Conservation (phyloP, 2,888 invertebrate genomes). For the Erebia palarica region DNA sequence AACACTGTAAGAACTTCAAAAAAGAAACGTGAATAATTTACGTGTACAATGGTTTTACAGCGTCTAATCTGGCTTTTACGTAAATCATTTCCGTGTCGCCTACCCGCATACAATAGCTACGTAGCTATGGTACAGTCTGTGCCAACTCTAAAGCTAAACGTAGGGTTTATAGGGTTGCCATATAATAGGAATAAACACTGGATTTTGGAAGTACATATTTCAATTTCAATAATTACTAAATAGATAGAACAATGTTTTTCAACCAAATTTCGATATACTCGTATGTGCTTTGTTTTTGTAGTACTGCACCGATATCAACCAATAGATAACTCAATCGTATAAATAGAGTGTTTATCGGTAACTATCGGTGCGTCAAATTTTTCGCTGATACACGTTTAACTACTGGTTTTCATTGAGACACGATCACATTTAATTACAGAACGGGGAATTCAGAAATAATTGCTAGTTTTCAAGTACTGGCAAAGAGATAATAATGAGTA, state of each 20-base stretch:
- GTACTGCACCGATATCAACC: too few species aligned
- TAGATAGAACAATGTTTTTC: neutral
- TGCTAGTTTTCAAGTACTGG: too few species aligned
- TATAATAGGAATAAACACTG: neutral
- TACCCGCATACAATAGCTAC: slow-evolving; percentile 30
- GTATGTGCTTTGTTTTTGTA: too few species aligned
- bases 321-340: too few species aligned
- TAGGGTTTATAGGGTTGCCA: slow-evolving; percentile 27
- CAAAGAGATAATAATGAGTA: too few species aligned
- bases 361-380: too few species aligned
- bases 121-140: slow-evolving; percentile 18
- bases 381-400: too few species aligned
- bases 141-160: slow-evolving; percentile 4
- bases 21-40: slow-evolving; percentile 16
- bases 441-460: too few species aligned
- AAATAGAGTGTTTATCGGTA: too few species aligned
- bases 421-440: too few species aligned
- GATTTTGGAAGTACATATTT: neutral
- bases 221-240: neutral
- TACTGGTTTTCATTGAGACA: too few species aligned
- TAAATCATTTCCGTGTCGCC: slow-evolving; percentile 38
- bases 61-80: slow-evolving; percentile 28
- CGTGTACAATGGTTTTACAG: slow-evolving; percentile 24
- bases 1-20: neutral
- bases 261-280: neutral